Evolutionary conservation across 2,113 vertebrate species (phyloP).

Genomic region (Bucco capensis): DNA sequence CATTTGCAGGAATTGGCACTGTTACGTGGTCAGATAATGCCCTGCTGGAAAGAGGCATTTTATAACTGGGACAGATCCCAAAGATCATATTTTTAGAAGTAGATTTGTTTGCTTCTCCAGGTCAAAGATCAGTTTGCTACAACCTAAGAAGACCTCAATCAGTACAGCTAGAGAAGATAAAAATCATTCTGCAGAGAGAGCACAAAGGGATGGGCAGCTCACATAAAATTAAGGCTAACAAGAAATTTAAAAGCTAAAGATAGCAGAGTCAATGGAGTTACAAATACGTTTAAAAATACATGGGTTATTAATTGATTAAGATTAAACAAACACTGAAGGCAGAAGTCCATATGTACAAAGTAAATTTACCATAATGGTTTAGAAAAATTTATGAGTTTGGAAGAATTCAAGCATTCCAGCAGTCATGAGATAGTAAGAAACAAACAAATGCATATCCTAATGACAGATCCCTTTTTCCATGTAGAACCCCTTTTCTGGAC

Average conservation of each 20-base stretch:
- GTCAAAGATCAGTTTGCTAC: conserved; percentile 41
- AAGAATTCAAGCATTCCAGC: not conserved
- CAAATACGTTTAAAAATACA: not conserved
- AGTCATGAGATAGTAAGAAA: not conserved
- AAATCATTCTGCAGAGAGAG: not conserved
- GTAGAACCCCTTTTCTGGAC: not conserved
- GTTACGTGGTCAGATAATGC: not conserved
- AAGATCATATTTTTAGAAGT: not conserved
- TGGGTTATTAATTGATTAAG: not conserved
- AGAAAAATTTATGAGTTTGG: not conserved
- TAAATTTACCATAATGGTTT: not conserved
- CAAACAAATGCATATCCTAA: not conserved
- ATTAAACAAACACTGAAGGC: not conserved
- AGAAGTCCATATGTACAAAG: not conserved
- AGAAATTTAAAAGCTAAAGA: not conserved
- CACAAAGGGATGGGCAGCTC: not conserved
- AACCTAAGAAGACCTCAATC: not conserved
- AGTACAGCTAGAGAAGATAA: not conserved
- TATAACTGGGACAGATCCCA: conserved; percentile 37
- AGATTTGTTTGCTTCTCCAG: conserved; percentile 36
- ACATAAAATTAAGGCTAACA: not conserved
- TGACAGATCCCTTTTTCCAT: accelerated
- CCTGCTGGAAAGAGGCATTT: conserved; percentile 24
- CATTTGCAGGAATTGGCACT: not conserved
- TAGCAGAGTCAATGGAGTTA: not conserved